Conservation (phyloP, 2,797 vertebrate species). For the Adelosebastes latens region DNA sequence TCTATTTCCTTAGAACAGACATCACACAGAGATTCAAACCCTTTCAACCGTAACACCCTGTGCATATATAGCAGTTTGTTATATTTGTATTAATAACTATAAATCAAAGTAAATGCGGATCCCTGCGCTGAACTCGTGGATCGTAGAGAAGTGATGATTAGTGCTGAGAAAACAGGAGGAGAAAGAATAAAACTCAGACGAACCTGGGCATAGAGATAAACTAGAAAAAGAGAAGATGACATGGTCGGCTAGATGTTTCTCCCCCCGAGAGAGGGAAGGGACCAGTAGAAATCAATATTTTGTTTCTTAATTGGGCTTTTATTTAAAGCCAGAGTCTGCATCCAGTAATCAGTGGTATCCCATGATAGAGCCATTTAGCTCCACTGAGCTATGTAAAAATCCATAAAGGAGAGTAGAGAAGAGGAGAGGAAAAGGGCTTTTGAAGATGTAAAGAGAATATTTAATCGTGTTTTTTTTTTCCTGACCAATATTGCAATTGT, state of each 20-base stretch:
- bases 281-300: constrained; percentile 36
- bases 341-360: constrained; percentile 24
- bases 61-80: background rate
- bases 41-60: background rate
- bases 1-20: background rate
- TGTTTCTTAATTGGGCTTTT: constrained; percentile 43
- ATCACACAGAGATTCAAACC: background rate
- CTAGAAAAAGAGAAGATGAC: background rate
- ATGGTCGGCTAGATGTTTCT: background rate
- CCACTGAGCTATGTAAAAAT: background rate
- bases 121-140: background rate
- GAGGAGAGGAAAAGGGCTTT: background rate
- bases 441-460: background rate
- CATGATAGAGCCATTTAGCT: constrained; percentile 8
- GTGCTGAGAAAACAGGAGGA: background rate
- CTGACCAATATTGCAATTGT: background rate
- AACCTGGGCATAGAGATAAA: background rate
- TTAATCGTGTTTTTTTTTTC: background rate
- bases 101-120: background rate
- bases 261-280: background rate
- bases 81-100: background rate
- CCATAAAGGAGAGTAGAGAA: background rate
- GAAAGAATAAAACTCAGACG: background rate
- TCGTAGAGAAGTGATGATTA: background rate
- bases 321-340: constrained; percentile 28